Conservation (phyloP, 1,140 invertebrate species). For the Neuroterus valhalla region DNA sequence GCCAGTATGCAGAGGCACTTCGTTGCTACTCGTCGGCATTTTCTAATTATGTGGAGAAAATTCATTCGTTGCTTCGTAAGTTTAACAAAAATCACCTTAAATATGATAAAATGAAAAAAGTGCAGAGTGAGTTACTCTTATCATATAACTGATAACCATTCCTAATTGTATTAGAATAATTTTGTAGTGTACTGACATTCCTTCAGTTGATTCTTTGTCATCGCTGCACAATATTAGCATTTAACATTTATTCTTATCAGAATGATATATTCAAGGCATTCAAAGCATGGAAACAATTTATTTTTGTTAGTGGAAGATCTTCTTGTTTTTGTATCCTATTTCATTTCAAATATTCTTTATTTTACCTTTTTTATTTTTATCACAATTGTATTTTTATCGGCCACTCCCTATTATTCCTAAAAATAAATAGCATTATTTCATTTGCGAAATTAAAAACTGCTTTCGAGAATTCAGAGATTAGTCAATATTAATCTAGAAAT, state of each 20-base stretch:
- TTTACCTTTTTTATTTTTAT: too few relatives aligned
- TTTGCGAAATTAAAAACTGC: too few relatives aligned
- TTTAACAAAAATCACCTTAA: not conserved
- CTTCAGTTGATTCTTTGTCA: not conserved
- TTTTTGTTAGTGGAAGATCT: too few relatives aligned
- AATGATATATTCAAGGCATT: not conserved
- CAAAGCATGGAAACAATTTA: too few relatives aligned
- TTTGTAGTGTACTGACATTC: not conserved
- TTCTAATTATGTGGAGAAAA: not conserved
- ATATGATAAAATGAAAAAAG: conserved; percentile 1
- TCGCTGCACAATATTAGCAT: not conserved
- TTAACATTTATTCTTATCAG: not conserved
- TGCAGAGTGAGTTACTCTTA: not conserved
- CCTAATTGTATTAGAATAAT: not conserved
- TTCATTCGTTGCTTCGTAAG: not conserved
- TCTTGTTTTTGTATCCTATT: too few relatives aligned
- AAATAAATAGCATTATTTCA: too few relatives aligned
- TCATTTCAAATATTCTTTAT: too few relatives aligned
- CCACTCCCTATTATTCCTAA: too few relatives aligned
- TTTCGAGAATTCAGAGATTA: too few relatives aligned
- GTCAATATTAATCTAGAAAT: too few relatives aligned
- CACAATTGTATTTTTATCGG: too few relatives aligned
- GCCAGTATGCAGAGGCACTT: not conserved
- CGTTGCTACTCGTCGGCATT: not conserved
- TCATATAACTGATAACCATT: not conserved